These are phyloP conservation scores for Cyaniris semiargus DNA, from an alignment of 2,888 invertebrate species.

Conservation along the genomic window DNA sequence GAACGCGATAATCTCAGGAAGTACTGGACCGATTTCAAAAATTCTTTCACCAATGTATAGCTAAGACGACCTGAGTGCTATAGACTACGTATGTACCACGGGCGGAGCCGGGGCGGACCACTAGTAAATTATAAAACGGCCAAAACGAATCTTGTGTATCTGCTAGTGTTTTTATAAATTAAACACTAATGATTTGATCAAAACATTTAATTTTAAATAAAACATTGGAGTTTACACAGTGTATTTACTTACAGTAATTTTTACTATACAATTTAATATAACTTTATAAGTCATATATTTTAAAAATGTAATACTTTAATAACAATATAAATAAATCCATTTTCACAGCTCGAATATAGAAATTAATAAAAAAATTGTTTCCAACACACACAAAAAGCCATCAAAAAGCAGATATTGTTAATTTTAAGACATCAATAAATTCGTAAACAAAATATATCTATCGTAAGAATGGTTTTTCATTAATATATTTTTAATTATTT, in stretches of 20 bases:
- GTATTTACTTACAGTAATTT: not conserved
- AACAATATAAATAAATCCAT: conserved; percentile 2
- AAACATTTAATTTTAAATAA: not conserved
- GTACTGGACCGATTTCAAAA: too few relatives aligned
- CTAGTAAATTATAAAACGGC: too few relatives aligned
- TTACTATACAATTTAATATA: conserved; percentile 9
- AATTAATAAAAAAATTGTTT: not conserved
- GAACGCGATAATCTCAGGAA: too few relatives aligned
- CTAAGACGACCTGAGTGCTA: too few relatives aligned
- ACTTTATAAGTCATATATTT: not conserved
- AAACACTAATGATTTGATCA: not conserved
- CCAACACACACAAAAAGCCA: not conserved
- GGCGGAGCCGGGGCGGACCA: too few relatives aligned
- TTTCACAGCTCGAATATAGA: not conserved
- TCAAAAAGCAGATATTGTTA: conserved; percentile 4
- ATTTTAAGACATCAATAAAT: not conserved
- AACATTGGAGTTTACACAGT: conserved; percentile 10
- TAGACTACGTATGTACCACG: too few relatives aligned
- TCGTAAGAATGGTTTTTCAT: not conserved
- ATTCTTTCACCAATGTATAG: too few relatives aligned
- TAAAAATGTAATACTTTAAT: not conserved
- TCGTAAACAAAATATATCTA: not conserved
- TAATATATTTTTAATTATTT: not conserved
- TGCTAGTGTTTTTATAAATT: not conserved
- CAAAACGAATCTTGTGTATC: too few relatives aligned